Evolutionary conservation across 2,888 invertebrate species (phyloP).

Genomic region (Zaprionus obscuricornis): DNA sequence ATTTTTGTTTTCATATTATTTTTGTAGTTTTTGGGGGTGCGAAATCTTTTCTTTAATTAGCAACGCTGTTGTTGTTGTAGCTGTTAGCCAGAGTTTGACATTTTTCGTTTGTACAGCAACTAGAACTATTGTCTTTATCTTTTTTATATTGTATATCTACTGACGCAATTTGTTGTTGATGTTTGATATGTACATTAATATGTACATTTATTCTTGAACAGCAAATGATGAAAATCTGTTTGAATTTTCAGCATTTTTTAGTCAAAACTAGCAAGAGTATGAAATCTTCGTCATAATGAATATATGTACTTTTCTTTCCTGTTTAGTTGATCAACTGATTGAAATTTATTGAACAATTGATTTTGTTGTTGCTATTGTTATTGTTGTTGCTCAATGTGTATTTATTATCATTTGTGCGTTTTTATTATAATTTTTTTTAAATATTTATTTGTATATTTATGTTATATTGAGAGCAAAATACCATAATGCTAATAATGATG

Average conservation of each 20-base stretch:
- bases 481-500: neutral
- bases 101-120: constrained; percentile 24
- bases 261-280: too few relatives aligned
- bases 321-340: too few relatives aligned
- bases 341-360: neutral
- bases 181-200: too few relatives aligned
- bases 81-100: constrained; percentile 47
- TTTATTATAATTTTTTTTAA: too few relatives aligned
- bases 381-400: neutral
- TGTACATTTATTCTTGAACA: too few relatives aligned
- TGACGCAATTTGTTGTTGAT: too few relatives aligned
- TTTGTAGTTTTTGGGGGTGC: constrained; percentile 34
- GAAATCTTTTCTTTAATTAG: constrained; percentile 55
- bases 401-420: constrained; percentile 42
- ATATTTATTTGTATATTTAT: constrained; percentile 44
- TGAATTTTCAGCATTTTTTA: too few relatives aligned
- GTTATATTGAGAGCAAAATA: neutral
- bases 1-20: constrained; percentile 5
- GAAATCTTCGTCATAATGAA: too few relatives aligned
- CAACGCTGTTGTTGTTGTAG: constrained; percentile 32
- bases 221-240: too few relatives aligned
- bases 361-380: constrained; percentile 22
- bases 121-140: too few relatives aligned
- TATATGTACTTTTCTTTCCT: too few relatives aligned
- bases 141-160: too few relatives aligned